phyloP scores from a whole-genome alignment of 2,113 vertebrate species.

The Peucedramus taeniatus region DNA sequence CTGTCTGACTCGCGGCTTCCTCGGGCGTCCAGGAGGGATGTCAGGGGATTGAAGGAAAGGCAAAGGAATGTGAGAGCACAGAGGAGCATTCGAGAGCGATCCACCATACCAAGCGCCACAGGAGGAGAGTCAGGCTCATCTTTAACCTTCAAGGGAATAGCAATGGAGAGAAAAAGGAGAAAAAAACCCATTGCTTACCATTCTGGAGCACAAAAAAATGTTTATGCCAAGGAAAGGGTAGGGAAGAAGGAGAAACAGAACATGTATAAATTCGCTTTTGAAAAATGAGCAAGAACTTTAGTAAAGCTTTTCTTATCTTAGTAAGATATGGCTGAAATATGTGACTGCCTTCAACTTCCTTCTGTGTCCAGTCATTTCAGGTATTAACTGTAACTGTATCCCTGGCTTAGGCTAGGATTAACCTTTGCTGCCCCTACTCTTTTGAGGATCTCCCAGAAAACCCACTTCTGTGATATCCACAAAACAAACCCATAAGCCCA shows the following conservation, averaged over 20 bases:
- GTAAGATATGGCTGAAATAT: background rate
- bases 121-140: conserved; percentile 92
- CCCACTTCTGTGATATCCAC: background rate
- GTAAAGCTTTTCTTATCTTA: background rate
- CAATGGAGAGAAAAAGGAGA: background rate
- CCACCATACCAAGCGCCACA: conserved; percentile 92
- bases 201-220: background rate
- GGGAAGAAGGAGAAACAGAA: background rate
- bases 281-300: background rate
- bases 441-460: background rate
- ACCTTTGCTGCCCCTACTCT: background rate
- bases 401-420: background rate
- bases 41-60: conserved; percentile 93
- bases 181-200: background rate
- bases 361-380: background rate
- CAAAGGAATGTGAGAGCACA: conserved; percentile 94
- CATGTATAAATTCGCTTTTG: background rate
- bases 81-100: conserved; percentile 94
- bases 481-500: background rate
- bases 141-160: conserved; percentile 80
- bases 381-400: background rate
- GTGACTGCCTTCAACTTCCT: background rate
- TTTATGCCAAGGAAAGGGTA: background rate
- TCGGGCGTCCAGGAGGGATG: conserved; percentile 80
- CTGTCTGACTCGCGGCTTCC: conserved; percentile 21